A percentile compares a stretch with the other conserved stretches of the same genome.
phyloP scores from a whole-genome alignment of 2,113 vertebrate genomes.

The Microtus oregoni region DNA sequence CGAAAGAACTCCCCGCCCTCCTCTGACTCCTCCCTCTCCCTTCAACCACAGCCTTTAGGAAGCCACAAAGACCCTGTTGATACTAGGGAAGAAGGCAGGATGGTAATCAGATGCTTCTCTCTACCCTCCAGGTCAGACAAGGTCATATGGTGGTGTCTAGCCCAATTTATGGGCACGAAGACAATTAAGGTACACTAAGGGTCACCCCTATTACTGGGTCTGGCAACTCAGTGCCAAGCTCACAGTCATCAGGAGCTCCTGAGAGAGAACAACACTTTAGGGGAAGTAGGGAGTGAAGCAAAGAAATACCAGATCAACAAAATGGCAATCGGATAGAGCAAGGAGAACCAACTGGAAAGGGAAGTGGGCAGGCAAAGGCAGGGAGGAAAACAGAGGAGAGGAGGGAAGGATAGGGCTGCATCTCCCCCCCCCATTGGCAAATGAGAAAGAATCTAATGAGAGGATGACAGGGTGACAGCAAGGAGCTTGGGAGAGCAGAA shows the following conservation, averaged over 20 bases:
- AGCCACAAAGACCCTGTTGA: constrained; percentile 58
- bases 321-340: constrained; percentile 9
- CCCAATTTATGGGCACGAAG: not conserved
- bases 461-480: not conserved
- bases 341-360: not conserved
- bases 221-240: not conserved
- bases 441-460: not conserved
- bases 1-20: not conserved
- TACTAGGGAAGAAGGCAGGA: not conserved
- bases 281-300: not conserved
- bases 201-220: not conserved
- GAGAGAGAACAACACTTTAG: not conserved
- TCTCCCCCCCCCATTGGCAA: no score
- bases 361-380: not conserved
- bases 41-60: constrained; percentile 19
- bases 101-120: not conserved
- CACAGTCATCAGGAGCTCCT: no score
- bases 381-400: not conserved
- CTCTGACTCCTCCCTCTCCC: not conserved
- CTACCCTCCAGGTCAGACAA: not conserved
- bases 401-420: no score
- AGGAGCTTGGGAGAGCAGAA: not conserved
- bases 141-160: not conserved
- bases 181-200: not conserved
- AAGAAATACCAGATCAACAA: constrained; percentile 9